A percentile compares a stretch with the other conserved stretches of the same genome.
phyloP scores from a whole-genome alignment of 1,140 invertebrate genomes.

The Himalopsyche phryganea region DNA sequence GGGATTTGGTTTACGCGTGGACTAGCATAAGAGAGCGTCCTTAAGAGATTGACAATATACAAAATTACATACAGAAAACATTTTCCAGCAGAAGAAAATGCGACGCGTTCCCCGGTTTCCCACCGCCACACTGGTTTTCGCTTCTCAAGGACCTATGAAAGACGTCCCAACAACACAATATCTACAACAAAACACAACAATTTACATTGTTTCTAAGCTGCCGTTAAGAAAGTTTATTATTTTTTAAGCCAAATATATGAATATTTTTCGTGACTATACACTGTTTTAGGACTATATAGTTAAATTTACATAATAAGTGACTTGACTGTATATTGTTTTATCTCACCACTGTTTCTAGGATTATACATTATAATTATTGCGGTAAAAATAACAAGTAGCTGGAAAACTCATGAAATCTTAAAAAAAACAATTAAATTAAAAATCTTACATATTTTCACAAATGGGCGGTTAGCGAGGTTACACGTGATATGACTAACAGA shows the following conservation, averaged over 20 bases:
- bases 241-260: slow-evolving; percentile 32
- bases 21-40: slow-evolving; percentile 32
- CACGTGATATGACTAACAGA: too few relatives aligned
- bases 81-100: slow-evolving; percentile 17
- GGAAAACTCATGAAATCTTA: too few relatives aligned
- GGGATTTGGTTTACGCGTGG: slow-evolving; percentile 33
- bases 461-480: too few relatives aligned
- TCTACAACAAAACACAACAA: slow-evolving; percentile 13
- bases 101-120: neutral
- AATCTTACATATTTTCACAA: too few relatives aligned
- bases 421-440: too few relatives aligned
- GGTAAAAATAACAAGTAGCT: too few relatives aligned
- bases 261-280: slow-evolving; percentile 27
- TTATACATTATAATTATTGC: too few relatives aligned
- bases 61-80: slow-evolving; percentile 34
- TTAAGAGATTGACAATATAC: slow-evolving; percentile 36
- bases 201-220: slow-evolving; percentile 28
- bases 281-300: slow-evolving; percentile 7
- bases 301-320: slow-evolving; percentile 24
- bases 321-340: too few relatives aligned
- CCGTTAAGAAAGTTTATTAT: slow-evolving; percentile 33
- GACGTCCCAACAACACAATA: slow-evolving; percentile 12
- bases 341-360: too few relatives aligned
- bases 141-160: slow-evolving; percentile 7
- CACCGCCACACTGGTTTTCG: slow-evolving; percentile 7